Conservation (phyloP, 92 coral and sea anemone genomes). For the Pocillopora meandrina region DNA sequence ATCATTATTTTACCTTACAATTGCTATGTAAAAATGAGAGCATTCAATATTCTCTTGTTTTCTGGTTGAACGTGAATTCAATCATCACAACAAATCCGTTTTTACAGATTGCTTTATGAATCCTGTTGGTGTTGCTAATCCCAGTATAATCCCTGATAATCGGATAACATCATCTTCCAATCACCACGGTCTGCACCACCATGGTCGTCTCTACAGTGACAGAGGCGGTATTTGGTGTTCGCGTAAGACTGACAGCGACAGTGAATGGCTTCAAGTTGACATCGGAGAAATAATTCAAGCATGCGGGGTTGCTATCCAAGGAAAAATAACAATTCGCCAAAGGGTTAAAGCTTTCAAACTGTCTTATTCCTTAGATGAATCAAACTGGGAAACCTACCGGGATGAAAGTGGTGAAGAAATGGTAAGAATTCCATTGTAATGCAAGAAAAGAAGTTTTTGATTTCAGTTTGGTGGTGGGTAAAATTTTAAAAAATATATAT, state of each 20-base stretch:
- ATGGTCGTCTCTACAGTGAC: constrained; percentile 12
- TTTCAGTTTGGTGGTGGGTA: background rate
- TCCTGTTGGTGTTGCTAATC: constrained; percentile 13
- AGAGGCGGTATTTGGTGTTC: constrained; percentile 22
- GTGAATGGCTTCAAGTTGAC: constrained; percentile 27
- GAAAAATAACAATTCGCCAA: background rate
- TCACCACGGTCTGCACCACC: background rate
- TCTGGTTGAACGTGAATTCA: too few relatives aligned
- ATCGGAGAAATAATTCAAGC: background rate
- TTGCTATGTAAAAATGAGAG: too few relatives aligned
- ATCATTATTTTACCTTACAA: too few relatives aligned
- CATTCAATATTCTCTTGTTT: too few relatives aligned
- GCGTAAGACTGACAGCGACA: background rate
- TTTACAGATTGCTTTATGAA: background rate
- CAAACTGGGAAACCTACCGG: constrained; percentile 1
- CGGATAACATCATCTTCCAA: constrained; percentile 15
- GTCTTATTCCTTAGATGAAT: background rate
- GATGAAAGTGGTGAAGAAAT: constrained; percentile 8
- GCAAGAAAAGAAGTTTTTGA: background rate
- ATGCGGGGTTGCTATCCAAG: constrained; percentile 3
- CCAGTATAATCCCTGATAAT: background rate
- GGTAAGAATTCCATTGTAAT: background rate
- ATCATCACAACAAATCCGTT: too few relatives aligned
- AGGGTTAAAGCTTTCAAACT: constrained; percentile 1
- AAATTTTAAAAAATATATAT: background rate